Conservation (phyloP, 1,140 invertebrate genomes). For the Episyrphus balteatus region DNA sequence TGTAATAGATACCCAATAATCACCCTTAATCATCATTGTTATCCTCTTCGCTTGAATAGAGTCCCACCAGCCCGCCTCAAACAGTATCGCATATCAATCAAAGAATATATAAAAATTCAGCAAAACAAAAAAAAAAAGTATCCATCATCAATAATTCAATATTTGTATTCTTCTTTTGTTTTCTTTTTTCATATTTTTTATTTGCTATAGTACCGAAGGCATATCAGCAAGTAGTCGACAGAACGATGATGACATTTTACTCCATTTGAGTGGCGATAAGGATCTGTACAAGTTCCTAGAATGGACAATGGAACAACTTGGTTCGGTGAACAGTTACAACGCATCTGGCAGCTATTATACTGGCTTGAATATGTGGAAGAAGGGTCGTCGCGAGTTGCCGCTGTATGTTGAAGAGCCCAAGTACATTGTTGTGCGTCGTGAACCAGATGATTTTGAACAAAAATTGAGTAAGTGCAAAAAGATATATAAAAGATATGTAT, state of each 20-base stretch:
- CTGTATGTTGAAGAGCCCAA: constrained; percentile 30
- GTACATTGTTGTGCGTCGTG: constrained; percentile 26
- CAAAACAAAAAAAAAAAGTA: too few species aligned
- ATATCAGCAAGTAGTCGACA: constrained; percentile 1
- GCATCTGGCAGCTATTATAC: constrained; percentile 23
- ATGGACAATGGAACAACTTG: constrained; percentile 29
- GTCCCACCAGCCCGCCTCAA: too few species aligned
- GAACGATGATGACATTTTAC: constrained; percentile 21
- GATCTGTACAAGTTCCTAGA: constrained; percentile 26
- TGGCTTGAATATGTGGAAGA: constrained; percentile 31
- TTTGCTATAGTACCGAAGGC: neutral
- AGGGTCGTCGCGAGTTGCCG: constrained; percentile 27
- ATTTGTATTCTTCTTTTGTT: too few species aligned
- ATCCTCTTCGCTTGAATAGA: too few species aligned
- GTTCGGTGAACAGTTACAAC: constrained; percentile 19
- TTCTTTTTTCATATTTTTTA: too few species aligned
- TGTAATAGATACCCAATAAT: too few species aligned
- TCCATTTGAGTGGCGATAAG: constrained; percentile 27
- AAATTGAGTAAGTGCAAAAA: too few species aligned
- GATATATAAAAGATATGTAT: too few species aligned
- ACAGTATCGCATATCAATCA: too few species aligned
- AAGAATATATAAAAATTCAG: too few species aligned
- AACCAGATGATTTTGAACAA: constrained; percentile 4
- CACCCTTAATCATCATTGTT: too few species aligned
- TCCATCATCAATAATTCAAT: too few species aligned